phyloP scores from a whole-genome alignment of 2,797 vertebrate species.

The Ciconia nigra region DNA sequence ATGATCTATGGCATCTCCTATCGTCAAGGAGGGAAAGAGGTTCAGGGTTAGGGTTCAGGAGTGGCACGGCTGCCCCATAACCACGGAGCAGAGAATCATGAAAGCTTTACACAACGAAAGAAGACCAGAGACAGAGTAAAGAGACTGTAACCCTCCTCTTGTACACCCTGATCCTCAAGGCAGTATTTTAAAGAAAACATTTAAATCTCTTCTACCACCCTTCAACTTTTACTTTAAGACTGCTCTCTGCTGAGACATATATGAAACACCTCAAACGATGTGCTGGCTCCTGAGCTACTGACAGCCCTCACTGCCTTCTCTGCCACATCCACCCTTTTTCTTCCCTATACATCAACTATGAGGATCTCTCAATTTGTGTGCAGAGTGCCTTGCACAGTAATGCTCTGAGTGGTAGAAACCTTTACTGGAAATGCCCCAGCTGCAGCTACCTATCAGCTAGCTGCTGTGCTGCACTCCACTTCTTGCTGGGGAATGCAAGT shows the following conservation, averaged over 20 bases:
- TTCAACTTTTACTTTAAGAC: not conserved
- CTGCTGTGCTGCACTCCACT: not conserved
- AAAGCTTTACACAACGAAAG: not conserved
- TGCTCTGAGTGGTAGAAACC: not conserved
- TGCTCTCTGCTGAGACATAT: not conserved
- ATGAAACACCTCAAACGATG: not conserved
- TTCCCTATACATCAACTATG: not conserved
- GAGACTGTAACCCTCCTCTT: not conserved
- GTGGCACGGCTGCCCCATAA: not conserved
- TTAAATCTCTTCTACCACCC: not conserved
- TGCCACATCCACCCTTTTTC: not conserved
- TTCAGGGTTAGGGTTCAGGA: not conserved
- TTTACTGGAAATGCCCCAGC: not conserved
- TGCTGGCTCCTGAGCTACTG: not conserved
- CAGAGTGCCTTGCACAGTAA: not conserved
- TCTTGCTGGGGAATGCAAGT: not conserved
- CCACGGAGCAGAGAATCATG: not conserved
- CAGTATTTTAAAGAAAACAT: not conserved
- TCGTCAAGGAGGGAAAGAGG: not conserved
- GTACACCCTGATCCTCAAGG: not conserved
- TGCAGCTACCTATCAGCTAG: not conserved
- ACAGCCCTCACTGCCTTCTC: not conserved
- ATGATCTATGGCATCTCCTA: not conserved
- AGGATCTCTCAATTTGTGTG: not conserved
- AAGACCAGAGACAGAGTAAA: not conserved